These are phyloP conservation scores for Psittacula derbiana DNA, from an alignment of 2,797 vertebrate species.

Conservation along the genomic window DNA sequence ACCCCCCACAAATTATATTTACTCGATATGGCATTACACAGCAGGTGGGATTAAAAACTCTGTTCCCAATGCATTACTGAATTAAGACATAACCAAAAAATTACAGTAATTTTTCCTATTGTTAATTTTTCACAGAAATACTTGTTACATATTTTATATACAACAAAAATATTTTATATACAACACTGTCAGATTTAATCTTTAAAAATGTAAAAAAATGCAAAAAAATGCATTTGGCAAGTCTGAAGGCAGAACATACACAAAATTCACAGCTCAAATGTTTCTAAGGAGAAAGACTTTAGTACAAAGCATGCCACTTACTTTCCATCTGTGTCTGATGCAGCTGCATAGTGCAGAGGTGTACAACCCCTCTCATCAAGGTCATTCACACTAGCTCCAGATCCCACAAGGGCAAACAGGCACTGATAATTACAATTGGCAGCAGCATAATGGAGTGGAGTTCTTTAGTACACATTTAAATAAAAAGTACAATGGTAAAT, in stretches of 20 bases:
- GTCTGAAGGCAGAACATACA: not conserved
- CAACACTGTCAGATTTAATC: not conserved
- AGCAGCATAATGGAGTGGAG: conserved; percentile 96
- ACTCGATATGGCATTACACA: not conserved
- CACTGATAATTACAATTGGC: conserved; percentile 99
- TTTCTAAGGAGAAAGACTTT: not conserved
- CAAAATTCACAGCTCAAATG: not conserved
- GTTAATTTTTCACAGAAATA: not conserved
- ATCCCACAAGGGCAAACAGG: conserved; percentile 98
- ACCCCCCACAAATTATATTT: not conserved
- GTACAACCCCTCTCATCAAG: conserved; percentile 94
- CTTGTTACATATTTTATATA: not conserved
- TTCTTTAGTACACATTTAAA: conserved; percentile 80
- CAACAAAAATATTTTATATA: not conserved
- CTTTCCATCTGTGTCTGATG: conserved; percentile 97
- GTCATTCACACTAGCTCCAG: conserved; percentile 96
- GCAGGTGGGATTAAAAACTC: not conserved
- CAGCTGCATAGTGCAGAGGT: conserved; percentile 95
- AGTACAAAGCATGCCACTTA: conserved; percentile 75
- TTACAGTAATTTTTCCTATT: not conserved
- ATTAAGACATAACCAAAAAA: not conserved
- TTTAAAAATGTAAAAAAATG: not conserved
- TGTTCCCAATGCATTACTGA: not conserved
- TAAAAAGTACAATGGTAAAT: conserved; percentile 64
- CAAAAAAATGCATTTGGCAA: not conserved